Evolutionary conservation across 2,113 vertebrate genomes (phyloP).

Genomic region (Callocephalon fimbriatum): DNA sequence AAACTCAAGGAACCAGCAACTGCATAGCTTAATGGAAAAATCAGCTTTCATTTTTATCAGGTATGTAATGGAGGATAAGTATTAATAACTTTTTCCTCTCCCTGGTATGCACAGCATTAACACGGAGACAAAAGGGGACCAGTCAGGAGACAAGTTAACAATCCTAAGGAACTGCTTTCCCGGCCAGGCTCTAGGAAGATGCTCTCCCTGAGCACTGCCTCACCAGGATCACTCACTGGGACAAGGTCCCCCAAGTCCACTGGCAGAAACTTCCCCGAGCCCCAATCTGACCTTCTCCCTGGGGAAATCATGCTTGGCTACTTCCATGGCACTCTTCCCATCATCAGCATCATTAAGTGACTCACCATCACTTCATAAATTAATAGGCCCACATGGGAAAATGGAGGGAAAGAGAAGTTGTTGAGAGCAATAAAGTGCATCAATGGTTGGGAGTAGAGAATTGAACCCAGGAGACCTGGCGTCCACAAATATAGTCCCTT

Average conservation of each 20-base stretch:
- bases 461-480: background rate
- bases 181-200: background rate
- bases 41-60: slow-evolving; percentile 57
- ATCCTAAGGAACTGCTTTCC: background rate
- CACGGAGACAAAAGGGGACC: background rate
- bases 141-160: slow-evolving; percentile 46
- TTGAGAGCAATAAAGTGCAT: background rate
- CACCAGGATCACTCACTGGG: background rate
- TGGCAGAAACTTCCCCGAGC: background rate
- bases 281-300: background rate
- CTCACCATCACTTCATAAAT: slow-evolving; percentile 47
- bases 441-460: background rate
- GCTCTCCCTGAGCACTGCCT: background rate
- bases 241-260: background rate
- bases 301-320: background rate
- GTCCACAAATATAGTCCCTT: background rate
- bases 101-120: slow-evolving; percentile 31
- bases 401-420: slow-evolving; percentile 1
- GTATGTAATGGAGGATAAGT: slow-evolving; percentile 5
- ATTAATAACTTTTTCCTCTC: background rate
- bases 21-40: slow-evolving; percentile 57
- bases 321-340: slow-evolving; percentile 27
- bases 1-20: slow-evolving; percentile 64
- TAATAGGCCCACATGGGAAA: slow-evolving; percentile 43
- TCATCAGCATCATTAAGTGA: slow-evolving; percentile 9